Conservation (phyloP, 2,113 vertebrate genomes). For the Sialia sialis region DNA sequence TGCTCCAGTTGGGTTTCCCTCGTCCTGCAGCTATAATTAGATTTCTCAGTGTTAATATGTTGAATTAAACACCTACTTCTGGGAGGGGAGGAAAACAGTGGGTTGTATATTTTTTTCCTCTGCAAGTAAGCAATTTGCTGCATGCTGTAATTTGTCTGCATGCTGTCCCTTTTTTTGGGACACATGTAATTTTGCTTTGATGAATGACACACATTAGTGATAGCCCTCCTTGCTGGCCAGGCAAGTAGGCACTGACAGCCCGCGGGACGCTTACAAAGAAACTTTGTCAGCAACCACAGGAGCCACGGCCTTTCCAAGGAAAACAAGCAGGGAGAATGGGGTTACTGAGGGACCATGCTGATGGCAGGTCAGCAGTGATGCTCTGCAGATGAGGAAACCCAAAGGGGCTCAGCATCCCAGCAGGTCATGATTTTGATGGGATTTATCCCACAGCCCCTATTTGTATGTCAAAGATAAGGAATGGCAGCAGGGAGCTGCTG, state of each 20-base stretch:
- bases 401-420: neutral
- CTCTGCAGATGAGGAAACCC: neutral
- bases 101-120: neutral
- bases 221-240: slow-evolving; percentile 5
- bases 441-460: neutral
- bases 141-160: slow-evolving; percentile 65
- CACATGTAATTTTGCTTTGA: slow-evolving; percentile 73
- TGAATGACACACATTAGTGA: slow-evolving; percentile 67
- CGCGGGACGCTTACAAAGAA: slow-evolving; percentile 37
- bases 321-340: slow-evolving; percentile 30
- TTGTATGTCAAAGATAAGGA: neutral
- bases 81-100: slow-evolving; percentile 16
- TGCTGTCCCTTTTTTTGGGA: slow-evolving; percentile 43
- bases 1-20: neutral
- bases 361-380: neutral
- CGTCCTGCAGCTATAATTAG: neutral
- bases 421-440: neutral
- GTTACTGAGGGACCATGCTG: neutral
- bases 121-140: slow-evolving; percentile 45
- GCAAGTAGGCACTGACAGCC: slow-evolving; percentile 21
- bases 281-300: slow-evolving; percentile 60
- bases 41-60: neutral
- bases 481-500: neutral
- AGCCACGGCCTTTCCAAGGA: slow-evolving; percentile 30
- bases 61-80: slow-evolving; percentile 63